phyloP scores from a whole-genome alignment of 2,888 invertebrate genomes.

The Epirrhoe alternata region DNA sequence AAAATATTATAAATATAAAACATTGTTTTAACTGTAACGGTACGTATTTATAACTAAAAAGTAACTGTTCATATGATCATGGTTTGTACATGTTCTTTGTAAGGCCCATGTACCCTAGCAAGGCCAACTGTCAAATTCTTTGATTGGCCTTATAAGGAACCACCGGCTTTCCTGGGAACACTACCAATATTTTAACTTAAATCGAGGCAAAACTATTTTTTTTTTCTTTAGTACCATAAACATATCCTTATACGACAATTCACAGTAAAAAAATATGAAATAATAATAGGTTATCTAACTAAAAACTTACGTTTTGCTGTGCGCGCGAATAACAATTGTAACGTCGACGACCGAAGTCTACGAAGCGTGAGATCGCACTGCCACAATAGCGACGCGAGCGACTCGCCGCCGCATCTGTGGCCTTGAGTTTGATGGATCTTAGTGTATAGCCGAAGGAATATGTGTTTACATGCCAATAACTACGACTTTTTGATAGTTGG shows the following conservation, averaged over 20 bases:
- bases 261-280: slow-evolving; percentile 36
- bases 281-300: slow-evolving; percentile 35
- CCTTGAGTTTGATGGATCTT: slow-evolving; percentile 34
- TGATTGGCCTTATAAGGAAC: slow-evolving; percentile 46
- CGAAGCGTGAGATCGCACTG: slow-evolving; percentile 32
- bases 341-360: slow-evolving; percentile 30
- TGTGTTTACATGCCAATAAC: slow-evolving; percentile 23
- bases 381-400: slow-evolving; percentile 30
- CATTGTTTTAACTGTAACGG: slow-evolving; percentile 11
- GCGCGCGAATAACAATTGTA: slow-evolving; percentile 29
- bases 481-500: background rate
- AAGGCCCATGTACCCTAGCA: slow-evolving; percentile 3
- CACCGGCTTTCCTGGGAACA: slow-evolving; percentile 44
- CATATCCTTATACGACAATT: slow-evolving; percentile 39
- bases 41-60: slow-evolving; percentile 14
- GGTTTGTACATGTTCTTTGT: slow-evolving; percentile 10
- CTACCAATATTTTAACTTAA: slow-evolving; percentile 14
- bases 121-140: slow-evolving; percentile 43
- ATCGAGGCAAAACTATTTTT: slow-evolving; percentile 38
- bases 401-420: slow-evolving; percentile 32
- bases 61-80: background rate
- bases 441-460: slow-evolving; percentile 28
- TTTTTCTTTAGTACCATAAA: slow-evolving; percentile 26
- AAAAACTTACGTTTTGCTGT: slow-evolving; percentile 27
- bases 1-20: too few relatives aligned